These are phyloP conservation scores for Frankliniella fusca DNA, from an alignment of 2,888 invertebrate genomes.

Conservation along the genomic window DNA sequence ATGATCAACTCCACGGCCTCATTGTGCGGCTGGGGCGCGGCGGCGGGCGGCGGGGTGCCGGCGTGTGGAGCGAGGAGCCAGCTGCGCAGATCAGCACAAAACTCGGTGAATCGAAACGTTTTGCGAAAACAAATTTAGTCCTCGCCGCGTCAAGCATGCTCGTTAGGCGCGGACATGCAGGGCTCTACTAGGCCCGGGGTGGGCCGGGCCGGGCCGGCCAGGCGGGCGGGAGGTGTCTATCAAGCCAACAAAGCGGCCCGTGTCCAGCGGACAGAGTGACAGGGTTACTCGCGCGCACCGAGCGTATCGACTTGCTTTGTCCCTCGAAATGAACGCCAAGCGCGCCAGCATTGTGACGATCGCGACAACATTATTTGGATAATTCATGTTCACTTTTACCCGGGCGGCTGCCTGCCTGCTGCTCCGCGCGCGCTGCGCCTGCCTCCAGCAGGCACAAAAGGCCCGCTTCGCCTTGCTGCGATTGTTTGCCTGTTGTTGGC, in stretches of 20 bases:
- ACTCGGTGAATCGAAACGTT: background rate
- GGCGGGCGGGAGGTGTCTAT: background rate
- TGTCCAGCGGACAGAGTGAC: background rate
- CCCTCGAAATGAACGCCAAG: background rate
- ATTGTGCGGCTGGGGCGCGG: too few species aligned
- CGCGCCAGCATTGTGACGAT: background rate
- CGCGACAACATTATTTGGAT: constrained; percentile 13
- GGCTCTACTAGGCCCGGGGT: background rate
- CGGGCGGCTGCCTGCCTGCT: background rate
- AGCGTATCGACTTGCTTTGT: constrained; percentile 2
- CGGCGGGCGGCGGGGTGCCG: too few species aligned
- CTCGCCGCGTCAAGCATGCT: background rate
- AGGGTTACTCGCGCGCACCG: background rate
- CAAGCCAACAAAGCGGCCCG: background rate
- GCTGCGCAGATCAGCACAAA: background rate
- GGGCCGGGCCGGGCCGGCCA: background rate
- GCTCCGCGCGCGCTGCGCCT: background rate
- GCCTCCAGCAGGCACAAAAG: background rate
- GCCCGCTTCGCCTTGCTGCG: background rate
- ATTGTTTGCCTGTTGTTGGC: too few species aligned
- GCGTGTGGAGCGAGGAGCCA: background rate
- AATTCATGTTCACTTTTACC: constrained; percentile 1
- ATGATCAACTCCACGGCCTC: too few species aligned
- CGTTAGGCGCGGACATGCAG: background rate
- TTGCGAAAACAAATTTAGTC: constrained; percentile 9